These are phyloP conservation scores for Netelia melanura DNA, from an alignment of 2,888 invertebrate genomes.

Conservation along the genomic window DNA sequence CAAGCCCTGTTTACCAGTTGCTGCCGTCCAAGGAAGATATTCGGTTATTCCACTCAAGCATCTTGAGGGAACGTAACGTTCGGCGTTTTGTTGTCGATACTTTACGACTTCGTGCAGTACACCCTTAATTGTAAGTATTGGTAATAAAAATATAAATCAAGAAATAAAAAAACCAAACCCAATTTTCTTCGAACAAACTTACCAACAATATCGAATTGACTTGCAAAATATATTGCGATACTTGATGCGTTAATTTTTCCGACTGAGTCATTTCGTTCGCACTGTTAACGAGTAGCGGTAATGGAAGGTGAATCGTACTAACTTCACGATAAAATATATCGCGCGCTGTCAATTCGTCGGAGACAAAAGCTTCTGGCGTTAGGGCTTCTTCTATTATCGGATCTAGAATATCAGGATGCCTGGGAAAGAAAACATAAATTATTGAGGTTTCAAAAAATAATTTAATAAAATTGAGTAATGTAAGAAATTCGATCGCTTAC, in stretches of 20 bases:
- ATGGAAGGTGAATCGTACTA: constrained; percentile 88
- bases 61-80: constrained; percentile 85
- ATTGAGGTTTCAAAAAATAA: neutral
- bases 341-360: constrained; percentile 87
- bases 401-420: constrained; percentile 79
- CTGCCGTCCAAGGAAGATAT: constrained; percentile 92
- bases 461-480: neutral
- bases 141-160: constrained; percentile 24
- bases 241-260: constrained; percentile 86
- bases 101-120: constrained; percentile 89
- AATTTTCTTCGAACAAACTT: constrained; percentile 57
- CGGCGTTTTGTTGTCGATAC: constrained; percentile 87
- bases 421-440: constrained; percentile 60
- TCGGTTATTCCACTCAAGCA: constrained; percentile 84
- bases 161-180: neutral
- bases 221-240: constrained; percentile 85
- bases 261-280: constrained; percentile 88
- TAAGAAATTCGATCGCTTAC: constrained; percentile 73
- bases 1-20: constrained; percentile 86
- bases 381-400: constrained; percentile 78
- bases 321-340: constrained; percentile 92
- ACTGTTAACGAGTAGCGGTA: constrained; percentile 87
- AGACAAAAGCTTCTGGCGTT: constrained; percentile 77
- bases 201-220: constrained; percentile 82
- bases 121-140: constrained; percentile 81